Conservation (phyloP, 1,140 invertebrate species). For the Cecropterus lyciades region DNA sequence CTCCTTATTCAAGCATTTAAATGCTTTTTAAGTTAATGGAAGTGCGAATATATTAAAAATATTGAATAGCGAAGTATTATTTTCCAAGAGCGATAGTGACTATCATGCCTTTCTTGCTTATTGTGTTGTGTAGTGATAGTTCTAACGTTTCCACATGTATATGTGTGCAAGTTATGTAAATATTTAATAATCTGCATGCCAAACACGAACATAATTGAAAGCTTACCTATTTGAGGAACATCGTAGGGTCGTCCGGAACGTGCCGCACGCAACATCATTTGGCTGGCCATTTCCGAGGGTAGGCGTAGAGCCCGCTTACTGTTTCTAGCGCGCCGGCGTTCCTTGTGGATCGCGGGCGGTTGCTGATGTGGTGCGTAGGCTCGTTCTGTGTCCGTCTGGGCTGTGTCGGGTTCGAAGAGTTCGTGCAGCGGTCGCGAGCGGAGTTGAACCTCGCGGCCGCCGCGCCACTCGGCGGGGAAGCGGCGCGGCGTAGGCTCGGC, state of each 20-base stretch:
- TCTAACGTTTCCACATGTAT: too few relatives aligned
- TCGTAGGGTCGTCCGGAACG: slow-evolving; percentile 75
- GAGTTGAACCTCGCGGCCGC: slow-evolving; percentile 58
- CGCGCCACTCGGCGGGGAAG: slow-evolving; percentile 64
- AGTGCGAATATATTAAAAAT: too few relatives aligned
- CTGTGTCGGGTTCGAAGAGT: slow-evolving; percentile 61
- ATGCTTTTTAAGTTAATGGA: too few relatives aligned
- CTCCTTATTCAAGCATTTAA: too few relatives aligned
- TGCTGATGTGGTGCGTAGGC: slow-evolving; percentile 46
- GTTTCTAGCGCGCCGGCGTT: slow-evolving; percentile 61
- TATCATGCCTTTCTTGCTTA: too few relatives aligned
- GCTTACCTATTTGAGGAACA: slow-evolving; percentile 80
- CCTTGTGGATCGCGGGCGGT: slow-evolving; percentile 54
- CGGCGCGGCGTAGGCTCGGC: slow-evolving; percentile 67
- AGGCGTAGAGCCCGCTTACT: slow-evolving; percentile 68
- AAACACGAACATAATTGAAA: background rate
- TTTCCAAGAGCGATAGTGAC: too few relatives aligned
- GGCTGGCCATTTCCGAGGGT: slow-evolving; percentile 70
- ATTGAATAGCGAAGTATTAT: too few relatives aligned
- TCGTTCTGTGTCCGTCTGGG: slow-evolving; percentile 38
- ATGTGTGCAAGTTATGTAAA: too few relatives aligned
- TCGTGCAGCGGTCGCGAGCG: slow-evolving; percentile 65
- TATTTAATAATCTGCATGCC: background rate
- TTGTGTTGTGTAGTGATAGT: too few relatives aligned
- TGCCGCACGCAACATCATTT: slow-evolving; percentile 77